Evolutionary conservation across 2,113 vertebrate genomes (phyloP), one percentile per base, ranked within the genome.

Genomic region (Turdus rufiventris): DNA sequence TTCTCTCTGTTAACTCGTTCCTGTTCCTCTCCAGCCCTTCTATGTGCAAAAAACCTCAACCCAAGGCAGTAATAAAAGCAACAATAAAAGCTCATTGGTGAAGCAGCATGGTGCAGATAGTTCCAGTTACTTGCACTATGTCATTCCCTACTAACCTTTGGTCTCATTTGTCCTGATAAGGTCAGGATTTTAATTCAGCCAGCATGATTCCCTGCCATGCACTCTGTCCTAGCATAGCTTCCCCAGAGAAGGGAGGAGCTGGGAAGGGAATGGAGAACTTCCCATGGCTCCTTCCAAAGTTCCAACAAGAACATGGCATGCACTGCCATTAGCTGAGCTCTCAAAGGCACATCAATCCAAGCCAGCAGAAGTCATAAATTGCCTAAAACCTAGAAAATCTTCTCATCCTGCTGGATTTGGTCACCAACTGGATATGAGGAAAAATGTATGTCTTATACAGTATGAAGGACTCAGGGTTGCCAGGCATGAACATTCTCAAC

Each of bases 41-140:
- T 20, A 13, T 0, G 6, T 2, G 1, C 8, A 9, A 15, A 50
- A 9, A 1, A 40, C 12, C 9, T 14, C 40, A 45, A 10, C 43
- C n/a, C 29, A 54, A 36, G 48, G 48, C 34, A 25, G 10, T 2
- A 26, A 50, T 40, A 50, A 48, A 42, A 74, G 29, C 7, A 8
- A 21, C 5, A 43, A 18, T 33, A 33, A 47, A 47, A 78, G 29
- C 4, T 6, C 1, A 3, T 20, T 47, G 1, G 4, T 16, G 58
- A 36, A 18, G 56, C 65, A 77, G 34, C 63, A 6, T 1, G 2
- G 26, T 33, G 29, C 5, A 6, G 5, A 29, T 3, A 50, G 40
- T n/a, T 43, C 60, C 7, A 43, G 40, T 25, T 9, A 3, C 14
- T 14, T 50, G 33, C 5, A 9, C 38, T 16, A 0, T 0, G 0